Evolutionary conservation across 2,888 invertebrate species (phyloP), one percentile per base, ranked within the genome.

Genomic region (Arge pagana): DNA sequence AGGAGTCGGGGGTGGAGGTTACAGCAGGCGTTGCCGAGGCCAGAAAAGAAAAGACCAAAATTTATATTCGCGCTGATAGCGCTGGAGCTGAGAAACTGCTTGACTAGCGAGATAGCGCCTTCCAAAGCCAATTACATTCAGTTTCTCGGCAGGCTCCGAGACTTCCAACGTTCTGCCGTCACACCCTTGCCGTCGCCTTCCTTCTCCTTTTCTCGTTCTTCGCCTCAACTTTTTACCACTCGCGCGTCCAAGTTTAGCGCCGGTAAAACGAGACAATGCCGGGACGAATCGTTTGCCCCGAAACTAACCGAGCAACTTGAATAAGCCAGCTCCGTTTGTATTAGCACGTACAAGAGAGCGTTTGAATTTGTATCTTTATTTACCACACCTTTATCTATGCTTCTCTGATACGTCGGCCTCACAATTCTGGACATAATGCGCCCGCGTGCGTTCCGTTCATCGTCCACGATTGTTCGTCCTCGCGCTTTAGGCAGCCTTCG

Each of bases 101-200:
- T 68, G 70, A 70, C 69, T 67, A 65, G 70, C 65, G 66, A 70
- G 71, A 72, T 71, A 70, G 67, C 65, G 62, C 64, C 59, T 58
- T 63, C 66, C 67, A 65, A 63, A 70, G 68, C 71, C 72, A 72
- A 72, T 72, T 72, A 71, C 69, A 72, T 72, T 72, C 70, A 71
- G 71, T 72, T 66, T 67, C 43, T 52, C 41, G 49, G 50, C 50
- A 43, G 50, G 55, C 40, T 52, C 41, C 30, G 42, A 31, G 42
- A 55, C 52, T 35, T 36, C 41, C 43, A 49, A 50, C 49, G 49
- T 49, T 49, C 42, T 36, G 37, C 39, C 39, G 40, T 33, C 41
- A 26, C 6, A 42, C 21, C 7, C 11, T 40, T 16, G 10, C 33
- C 21, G 16, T n/a, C n/a, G 7, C 28, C 19, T 13, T 28, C 10